Conservation (phyloP, 2,113 vertebrate species). For the Protomyctophum bolini region DNA sequence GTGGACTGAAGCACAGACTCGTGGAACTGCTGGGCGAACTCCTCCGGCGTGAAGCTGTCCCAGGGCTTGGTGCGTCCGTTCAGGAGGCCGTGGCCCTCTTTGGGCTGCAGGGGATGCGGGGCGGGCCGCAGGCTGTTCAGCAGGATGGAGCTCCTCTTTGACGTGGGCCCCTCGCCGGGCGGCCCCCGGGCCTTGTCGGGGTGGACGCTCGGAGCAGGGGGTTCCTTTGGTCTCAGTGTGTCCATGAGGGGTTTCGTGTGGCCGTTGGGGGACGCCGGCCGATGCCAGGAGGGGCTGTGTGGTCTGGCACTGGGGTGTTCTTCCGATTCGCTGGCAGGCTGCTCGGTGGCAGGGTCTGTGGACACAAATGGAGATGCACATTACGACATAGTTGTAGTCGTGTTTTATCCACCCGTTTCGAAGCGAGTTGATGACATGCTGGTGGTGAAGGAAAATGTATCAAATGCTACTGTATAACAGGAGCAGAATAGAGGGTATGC, state of each 20-base stretch:
- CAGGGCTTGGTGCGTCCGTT: conserved; percentile 93
- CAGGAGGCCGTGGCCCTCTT: conserved; percentile 86
- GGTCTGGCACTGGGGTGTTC: conserved; percentile 74
- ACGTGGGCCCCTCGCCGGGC: conserved; percentile 73
- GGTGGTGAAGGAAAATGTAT: too few species aligned
- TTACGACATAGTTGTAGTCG: not conserved
- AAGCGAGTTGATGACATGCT: too few species aligned
- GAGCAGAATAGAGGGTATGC: too few species aligned
- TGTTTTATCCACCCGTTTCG: not conserved
- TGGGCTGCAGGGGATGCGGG: conserved; percentile 72
- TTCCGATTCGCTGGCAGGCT: conserved; percentile 79
- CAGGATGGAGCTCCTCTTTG: conserved; percentile 88
- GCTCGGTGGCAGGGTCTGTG: conserved; percentile 75
- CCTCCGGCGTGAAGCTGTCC: conserved; percentile 94
- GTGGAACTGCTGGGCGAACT: conserved; percentile 98
- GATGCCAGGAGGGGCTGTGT: conserved; percentile 75
- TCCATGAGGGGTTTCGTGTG: conserved; percentile 81
- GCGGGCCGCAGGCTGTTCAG: conserved; percentile 87
- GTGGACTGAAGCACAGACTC: conserved; percentile 98
- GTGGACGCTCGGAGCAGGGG: conserved; percentile 57
- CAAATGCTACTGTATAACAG: too few species aligned
- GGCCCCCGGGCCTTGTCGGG: conserved; percentile 83
- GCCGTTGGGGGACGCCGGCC: conserved; percentile 76
- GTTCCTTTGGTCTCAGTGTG: conserved; percentile 81
- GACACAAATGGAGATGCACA: conserved; percentile 24